Conservation (phyloP, 2,113 vertebrate species). For the Cheilinus undulatus region DNA sequence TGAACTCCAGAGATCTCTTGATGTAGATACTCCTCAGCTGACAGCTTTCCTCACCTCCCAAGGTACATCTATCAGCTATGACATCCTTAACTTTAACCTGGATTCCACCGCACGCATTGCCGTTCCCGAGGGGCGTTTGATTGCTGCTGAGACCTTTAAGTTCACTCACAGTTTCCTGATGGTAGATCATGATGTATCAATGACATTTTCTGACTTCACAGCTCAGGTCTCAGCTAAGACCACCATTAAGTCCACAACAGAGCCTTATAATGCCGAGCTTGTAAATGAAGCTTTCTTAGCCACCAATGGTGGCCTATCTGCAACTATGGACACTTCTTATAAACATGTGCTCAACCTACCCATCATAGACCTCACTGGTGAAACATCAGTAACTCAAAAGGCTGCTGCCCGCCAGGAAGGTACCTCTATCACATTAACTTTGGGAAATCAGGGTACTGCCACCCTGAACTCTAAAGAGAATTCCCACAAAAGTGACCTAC, state of each 20-base stretch:
- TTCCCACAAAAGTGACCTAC: conserved; percentile 82
- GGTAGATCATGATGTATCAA: conserved; percentile 83
- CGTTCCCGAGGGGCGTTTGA: neutral
- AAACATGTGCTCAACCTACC: conserved; percentile 85
- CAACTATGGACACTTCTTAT: conserved; percentile 84
- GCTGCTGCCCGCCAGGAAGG: conserved; percentile 79
- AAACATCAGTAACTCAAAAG: conserved; percentile 82
- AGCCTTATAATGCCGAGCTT: conserved; percentile 75
- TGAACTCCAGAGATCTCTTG: conserved; percentile 71
- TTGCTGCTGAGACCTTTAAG: conserved; percentile 81
- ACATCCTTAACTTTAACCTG: conserved; percentile 86
- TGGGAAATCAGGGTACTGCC: conserved; percentile 82
- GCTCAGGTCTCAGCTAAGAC: conserved; percentile 85
- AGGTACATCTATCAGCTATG: conserved; percentile 81
- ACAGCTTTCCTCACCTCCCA: conserved; percentile 78
- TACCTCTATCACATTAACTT: conserved; percentile 72
- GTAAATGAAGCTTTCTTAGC: conserved; percentile 81
- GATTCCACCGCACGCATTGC: conserved; percentile 84
- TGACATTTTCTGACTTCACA: conserved; percentile 79
- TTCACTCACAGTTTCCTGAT: conserved; percentile 80
- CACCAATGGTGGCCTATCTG: conserved; percentile 81
- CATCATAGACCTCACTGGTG: conserved; percentile 78
- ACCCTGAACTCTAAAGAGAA: conserved; percentile 83
- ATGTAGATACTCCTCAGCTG: conserved; percentile 57
- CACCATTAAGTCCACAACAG: conserved; percentile 76